These are phyloP conservation scores for Macropis europaea DNA, from an alignment of 2,888 invertebrate species.

Conservation along the genomic window DNA sequence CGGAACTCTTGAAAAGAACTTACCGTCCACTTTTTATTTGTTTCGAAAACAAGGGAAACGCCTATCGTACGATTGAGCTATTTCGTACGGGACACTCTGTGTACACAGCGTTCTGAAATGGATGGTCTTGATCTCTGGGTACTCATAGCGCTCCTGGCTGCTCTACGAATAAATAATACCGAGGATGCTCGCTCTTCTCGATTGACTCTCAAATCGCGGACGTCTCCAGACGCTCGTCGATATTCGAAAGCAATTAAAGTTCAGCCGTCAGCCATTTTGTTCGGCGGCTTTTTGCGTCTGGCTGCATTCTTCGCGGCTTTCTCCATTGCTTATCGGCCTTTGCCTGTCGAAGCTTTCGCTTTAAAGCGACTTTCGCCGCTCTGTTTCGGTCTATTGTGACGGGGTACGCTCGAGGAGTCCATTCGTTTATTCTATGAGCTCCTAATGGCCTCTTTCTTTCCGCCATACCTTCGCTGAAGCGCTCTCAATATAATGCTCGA, in stretches of 20 bases:
- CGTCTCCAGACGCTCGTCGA: slow-evolving; percentile 52
- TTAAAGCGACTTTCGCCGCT: slow-evolving; percentile 13
- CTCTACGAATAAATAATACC: slow-evolving; percentile 56
- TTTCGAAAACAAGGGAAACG: too few relatives aligned
- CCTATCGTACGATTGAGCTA: too few relatives aligned
- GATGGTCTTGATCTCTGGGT: too few relatives aligned
- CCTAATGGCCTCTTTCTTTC: background rate
- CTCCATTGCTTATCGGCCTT: slow-evolving; percentile 27
- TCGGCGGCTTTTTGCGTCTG: slow-evolving; percentile 15
- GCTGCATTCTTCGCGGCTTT: slow-evolving; percentile 19
- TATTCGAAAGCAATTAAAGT: slow-evolving; percentile 64
- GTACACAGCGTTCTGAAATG: too few relatives aligned
- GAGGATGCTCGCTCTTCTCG: background rate
- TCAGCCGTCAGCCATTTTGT: slow-evolving; percentile 30
- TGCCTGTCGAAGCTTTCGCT: background rate
- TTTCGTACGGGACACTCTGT: too few relatives aligned
- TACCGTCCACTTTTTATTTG: too few relatives aligned
- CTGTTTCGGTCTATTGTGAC: slow-evolving; percentile 30
- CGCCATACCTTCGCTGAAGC: background rate
- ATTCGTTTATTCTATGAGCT: slow-evolving; percentile 14
- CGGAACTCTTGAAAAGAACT: background rate
- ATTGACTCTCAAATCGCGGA: slow-evolving; percentile 54
- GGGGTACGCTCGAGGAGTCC: background rate
- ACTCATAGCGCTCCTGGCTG: too few relatives aligned
- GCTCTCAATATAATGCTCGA: background rate